These are phyloP conservation scores for Watsonalla binaria DNA, from an alignment of 2,888 invertebrate species.

Conservation along the genomic window DNA sequence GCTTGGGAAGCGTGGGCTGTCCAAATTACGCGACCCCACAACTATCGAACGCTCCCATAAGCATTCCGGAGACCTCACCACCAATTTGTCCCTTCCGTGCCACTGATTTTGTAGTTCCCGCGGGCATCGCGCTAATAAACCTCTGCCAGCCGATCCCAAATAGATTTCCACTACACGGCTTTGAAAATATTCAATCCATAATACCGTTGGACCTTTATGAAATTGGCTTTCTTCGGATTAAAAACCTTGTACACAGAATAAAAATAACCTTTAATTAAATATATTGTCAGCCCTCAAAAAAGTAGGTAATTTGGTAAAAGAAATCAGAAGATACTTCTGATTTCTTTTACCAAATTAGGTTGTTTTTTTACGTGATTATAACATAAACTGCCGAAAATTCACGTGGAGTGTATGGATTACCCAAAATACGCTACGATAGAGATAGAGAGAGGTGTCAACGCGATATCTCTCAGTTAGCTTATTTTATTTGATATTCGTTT, in stretches of 20 bases:
- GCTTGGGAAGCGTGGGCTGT: conserved; percentile 25
- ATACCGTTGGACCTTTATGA: not conserved
- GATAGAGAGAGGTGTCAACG: too few relatives aligned
- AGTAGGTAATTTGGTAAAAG: too few relatives aligned
- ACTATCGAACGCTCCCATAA: conserved; percentile 49
- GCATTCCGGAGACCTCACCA: conserved; percentile 50
- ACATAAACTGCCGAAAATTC: too few relatives aligned
- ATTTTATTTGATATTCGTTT: too few relatives aligned
- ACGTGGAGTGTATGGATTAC: too few relatives aligned
- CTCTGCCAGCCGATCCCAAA: conserved; percentile 29
- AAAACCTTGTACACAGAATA: not conserved
- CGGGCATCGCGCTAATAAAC: conserved; percentile 43
- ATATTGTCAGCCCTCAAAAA: too few relatives aligned
- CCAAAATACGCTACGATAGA: too few relatives aligned
- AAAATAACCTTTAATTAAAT: too few relatives aligned
- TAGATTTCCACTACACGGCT: conserved; percentile 37
- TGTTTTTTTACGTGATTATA: too few relatives aligned
- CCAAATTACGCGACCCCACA: conserved; percentile 52
- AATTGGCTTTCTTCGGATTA: not conserved
- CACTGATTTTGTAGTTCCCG: conserved; percentile 53
- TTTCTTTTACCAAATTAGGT: too few relatives aligned
- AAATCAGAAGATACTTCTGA: too few relatives aligned
- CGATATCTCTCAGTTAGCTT: too few relatives aligned
- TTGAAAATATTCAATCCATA: conserved; percentile 11
- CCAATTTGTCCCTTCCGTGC: conserved; percentile 68